phyloP scores from a whole-genome alignment of 2,888 invertebrate species.

The Drosophila mulleri region DNA sequence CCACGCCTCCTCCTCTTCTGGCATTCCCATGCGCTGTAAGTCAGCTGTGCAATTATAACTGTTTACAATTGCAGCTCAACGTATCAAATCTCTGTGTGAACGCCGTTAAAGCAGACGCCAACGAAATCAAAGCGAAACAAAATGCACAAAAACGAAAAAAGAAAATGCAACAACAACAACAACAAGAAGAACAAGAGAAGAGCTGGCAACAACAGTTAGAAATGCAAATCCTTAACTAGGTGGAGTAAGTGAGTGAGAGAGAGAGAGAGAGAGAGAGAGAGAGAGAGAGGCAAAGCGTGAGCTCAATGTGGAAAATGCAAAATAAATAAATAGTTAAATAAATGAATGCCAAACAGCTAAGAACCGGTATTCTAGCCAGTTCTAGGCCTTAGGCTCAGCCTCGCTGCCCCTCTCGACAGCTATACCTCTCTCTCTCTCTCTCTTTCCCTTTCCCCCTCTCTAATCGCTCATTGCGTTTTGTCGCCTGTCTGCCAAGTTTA shows the following conservation, averaged over 20 bases:
- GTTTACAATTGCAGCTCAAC: slow-evolving; percentile 54
- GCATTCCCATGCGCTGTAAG: not conserved
- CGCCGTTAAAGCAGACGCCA: slow-evolving; percentile 42
- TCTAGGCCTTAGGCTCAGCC: slow-evolving; percentile 13
- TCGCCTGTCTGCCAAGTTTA: slow-evolving; percentile 47
- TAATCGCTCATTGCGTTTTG: slow-evolving; percentile 35
- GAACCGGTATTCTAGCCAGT: slow-evolving; percentile 55
- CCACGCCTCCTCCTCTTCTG: slow-evolving; percentile 1
- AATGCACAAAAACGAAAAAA: not conserved
- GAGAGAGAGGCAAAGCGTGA: not conserved
- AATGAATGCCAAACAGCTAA: slow-evolving; percentile 39
- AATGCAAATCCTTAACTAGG: slow-evolving; percentile 46
- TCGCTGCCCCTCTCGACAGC: too few species aligned
- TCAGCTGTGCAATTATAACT: slow-evolving; percentile 57
- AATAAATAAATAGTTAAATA: slow-evolving; percentile 66
- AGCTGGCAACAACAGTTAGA: slow-evolving; percentile 20
- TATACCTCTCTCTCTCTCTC: not conserved
- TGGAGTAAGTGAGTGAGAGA: slow-evolving; percentile 8
- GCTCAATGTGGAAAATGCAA: slow-evolving; percentile 34
- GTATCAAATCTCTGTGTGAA: slow-evolving; percentile 45
- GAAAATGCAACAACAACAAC: slow-evolving; percentile 9
- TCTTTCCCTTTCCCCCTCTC: not conserved
- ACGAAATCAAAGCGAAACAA: slow-evolving; percentile 47
- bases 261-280: not conserved
- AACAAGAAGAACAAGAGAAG: slow-evolving; percentile 2